Evolutionary conservation across 2,113 vertebrate species (phyloP).

Genomic region (Hippocampus mohnikei): DNA sequence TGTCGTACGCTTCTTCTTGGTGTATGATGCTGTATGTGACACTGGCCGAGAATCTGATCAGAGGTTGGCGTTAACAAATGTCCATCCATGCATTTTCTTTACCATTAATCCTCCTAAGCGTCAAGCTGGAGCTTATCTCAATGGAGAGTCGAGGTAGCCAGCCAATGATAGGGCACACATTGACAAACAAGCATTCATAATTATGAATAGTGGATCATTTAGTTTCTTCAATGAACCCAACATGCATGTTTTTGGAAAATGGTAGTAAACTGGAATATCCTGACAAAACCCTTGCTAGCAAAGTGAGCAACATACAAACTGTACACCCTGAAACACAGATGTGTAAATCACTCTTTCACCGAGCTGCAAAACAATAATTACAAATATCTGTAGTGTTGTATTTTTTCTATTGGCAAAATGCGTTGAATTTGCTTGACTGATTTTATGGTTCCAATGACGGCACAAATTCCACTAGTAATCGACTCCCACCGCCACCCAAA

Average conservation of each 20-base stretch:
- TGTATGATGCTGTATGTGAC: conserved; percentile 33
- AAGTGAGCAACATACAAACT: too few species aligned
- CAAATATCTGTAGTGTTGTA: neutral
- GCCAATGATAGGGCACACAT: neutral
- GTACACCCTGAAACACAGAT: neutral
- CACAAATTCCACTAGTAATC: neutral
- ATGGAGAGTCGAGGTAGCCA: neutral
- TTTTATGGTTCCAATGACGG: too few species aligned
- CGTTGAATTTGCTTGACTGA: neutral
- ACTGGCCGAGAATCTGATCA: conserved; percentile 45
- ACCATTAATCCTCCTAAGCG: neutral
- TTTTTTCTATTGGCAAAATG: neutral
- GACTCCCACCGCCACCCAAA: neutral
- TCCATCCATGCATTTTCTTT: neutral
- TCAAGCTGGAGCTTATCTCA: neutral
- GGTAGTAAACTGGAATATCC: too few species aligned
- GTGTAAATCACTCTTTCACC: neutral
- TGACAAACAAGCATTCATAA: neutral
- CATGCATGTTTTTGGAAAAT: too few species aligned
- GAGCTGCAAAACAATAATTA: neutral
- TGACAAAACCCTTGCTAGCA: too few species aligned
- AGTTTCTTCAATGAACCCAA: neutral
- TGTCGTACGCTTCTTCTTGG: conserved; percentile 22
- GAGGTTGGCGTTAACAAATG: neutral
- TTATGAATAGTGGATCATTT: neutral